Evolutionary conservation across 2,888 invertebrate genomes (phyloP), one percentile per base, ranked within the genome.

Genomic region (Periphyllus acericola): DNA sequence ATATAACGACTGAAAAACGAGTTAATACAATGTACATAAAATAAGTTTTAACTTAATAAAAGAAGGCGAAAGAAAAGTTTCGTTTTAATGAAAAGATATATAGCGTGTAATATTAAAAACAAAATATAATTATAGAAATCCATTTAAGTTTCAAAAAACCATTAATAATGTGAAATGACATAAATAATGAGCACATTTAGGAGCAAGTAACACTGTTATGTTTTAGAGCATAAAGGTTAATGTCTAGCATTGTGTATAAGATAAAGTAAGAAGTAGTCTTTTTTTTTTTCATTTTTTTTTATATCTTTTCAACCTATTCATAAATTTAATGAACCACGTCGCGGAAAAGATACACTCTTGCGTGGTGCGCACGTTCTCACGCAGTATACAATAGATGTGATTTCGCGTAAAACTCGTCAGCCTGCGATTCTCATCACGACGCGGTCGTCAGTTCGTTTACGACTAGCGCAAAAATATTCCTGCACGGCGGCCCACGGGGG

Each of bases 101-200:
- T 32, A 17, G 19, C 29, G 32, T 55, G n/a, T 76, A 52, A 72
- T 72, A 36, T 52, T 78, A n/a, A 72, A 82, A 72, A 52, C 21
- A 25, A 52, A 72, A 72, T 52, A 72, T 82, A 72, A 72, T 72
- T 82, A 71, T 82, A 72, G 52, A 82, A 82, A 72, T 72, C 32
- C 32, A 68, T 82, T 82, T 52, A 34, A 34, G 25, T 72, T 81
- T 32, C 25, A 72, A 21, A 71, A 72, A 52, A 52, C 8, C 25
- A 82, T 71, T 52, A 40, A 80, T 40, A 66, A 80, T 66, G 29
- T n/a, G 40, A 17, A 52, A 32, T 29, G 52, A 32, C 19, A 52
- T 32, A 32, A 55, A 71, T 81, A 68, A 82, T 71, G 68, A 71
- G 19, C 40, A 46, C 32, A 32, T 71, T 60, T 60, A 60, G 60